These are phyloP conservation scores for Polyboroides typus DNA, from an alignment of 2,797 vertebrate genomes.

Conservation along the genomic window DNA sequence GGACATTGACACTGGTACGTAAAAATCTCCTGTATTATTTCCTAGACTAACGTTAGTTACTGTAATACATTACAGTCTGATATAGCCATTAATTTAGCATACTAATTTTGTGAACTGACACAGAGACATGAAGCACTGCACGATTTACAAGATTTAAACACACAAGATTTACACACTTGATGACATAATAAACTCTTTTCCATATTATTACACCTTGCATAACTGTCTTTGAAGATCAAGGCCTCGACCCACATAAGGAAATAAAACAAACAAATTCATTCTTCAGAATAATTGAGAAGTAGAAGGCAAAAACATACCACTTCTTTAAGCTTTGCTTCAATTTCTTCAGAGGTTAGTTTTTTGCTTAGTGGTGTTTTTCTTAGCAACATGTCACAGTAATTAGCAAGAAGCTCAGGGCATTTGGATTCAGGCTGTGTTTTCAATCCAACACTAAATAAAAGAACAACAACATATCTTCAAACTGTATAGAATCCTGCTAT, in stretches of 20 bases:
- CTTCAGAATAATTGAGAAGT: background rate
- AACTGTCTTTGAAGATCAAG: background rate
- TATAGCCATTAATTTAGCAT: background rate
- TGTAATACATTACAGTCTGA: background rate
- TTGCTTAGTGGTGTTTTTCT: conserved; percentile 99
- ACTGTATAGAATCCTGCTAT: background rate
- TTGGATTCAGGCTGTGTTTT: conserved; percentile 99
- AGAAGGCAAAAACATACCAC: conserved; percentile 82
- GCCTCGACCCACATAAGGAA: background rate
- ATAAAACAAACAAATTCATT: background rate
- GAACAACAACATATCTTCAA: background rate
- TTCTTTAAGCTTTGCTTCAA: conserved; percentile 98
- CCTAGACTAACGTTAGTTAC: background rate
- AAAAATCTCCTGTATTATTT: background rate
- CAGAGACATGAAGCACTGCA: background rate
- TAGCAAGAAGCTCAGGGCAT: conserved; percentile 97
- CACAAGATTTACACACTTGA: background rate
- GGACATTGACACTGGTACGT: background rate
- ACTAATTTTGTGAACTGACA: background rate
- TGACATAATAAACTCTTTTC: background rate
- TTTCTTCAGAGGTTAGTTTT: conserved; percentile 98
- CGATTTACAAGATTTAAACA: background rate
- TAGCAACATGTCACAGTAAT: conserved; percentile 99
- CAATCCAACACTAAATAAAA: conserved; percentile 86
- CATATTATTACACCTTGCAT: background rate